These are phyloP conservation scores for Onychorhynchus coronatus DNA, from an alignment of 2,113 vertebrate genomes.

Conservation along the genomic window DNA sequence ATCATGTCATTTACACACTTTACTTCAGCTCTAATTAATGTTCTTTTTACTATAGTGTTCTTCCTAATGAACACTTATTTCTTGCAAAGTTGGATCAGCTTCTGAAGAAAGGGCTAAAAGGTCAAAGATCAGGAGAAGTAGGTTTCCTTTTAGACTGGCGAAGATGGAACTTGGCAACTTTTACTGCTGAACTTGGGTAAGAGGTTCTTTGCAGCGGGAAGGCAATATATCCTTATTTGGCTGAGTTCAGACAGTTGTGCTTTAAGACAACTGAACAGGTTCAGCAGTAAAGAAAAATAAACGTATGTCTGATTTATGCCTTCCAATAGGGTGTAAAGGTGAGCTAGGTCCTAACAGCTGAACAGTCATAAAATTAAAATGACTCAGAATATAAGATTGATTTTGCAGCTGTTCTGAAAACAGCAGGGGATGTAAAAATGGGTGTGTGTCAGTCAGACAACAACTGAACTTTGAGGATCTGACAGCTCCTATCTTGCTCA, in stretches of 20 bases:
- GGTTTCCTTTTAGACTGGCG: not conserved
- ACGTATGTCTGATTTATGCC: not conserved
- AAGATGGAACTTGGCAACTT: not conserved
- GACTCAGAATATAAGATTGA: too few relatives aligned
- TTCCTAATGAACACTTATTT: not conserved
- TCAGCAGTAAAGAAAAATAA: not conserved
- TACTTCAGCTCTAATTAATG: not conserved
- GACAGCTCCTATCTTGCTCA: not conserved
- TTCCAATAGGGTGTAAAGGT: not conserved
- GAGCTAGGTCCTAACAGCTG: not conserved
- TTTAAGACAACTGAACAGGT: not conserved
- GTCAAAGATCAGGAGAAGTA: not conserved
- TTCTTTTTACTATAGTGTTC: not conserved
- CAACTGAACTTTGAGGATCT: not conserved
- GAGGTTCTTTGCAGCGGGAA: not conserved
- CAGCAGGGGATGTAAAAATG: not conserved
- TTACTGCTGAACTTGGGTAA: not conserved
- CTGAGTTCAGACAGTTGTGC: not conserved
- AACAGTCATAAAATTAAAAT: not conserved
- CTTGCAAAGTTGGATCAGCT: not conserved
- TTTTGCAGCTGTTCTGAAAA: not conserved
- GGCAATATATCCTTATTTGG: not conserved
- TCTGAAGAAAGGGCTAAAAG: not conserved
- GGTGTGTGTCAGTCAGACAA: fast-evolving
- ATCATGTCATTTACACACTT: not conserved